Conservation (phyloP, 2,797 vertebrate species). For the Melanotaenia nigrans region DNA sequence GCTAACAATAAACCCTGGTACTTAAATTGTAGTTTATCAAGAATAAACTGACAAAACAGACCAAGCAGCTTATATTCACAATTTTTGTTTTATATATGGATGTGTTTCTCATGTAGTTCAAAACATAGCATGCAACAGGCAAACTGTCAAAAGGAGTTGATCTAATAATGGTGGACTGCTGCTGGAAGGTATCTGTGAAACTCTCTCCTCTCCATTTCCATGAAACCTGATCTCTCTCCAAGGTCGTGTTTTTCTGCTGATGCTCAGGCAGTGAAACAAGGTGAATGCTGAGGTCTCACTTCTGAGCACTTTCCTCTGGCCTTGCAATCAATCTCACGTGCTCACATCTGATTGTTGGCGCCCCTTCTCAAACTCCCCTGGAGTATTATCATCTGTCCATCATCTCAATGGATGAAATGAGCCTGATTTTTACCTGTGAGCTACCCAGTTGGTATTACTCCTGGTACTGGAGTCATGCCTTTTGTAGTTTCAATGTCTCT, state of each 20-base stretch:
- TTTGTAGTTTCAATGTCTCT: too few species aligned
- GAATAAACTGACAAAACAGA: constrained; percentile 25
- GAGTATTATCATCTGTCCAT: constrained; percentile 38
- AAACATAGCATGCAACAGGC: background rate
- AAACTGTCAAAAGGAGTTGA: constrained; percentile 20
- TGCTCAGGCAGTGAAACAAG: constrained; percentile 59
- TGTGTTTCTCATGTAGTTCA: constrained; percentile 14
- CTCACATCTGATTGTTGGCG: constrained; percentile 26
- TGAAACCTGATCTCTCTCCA: constrained; percentile 68
- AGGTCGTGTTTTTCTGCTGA: constrained; percentile 69
- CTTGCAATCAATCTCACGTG: constrained; percentile 66
- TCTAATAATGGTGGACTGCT: constrained; percentile 22
- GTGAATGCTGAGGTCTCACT: constrained; percentile 66
- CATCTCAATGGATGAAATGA: constrained; percentile 43
- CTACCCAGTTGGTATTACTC: constrained; percentile 35
- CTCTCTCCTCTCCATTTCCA: constrained; percentile 38
- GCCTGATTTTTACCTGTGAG: constrained; percentile 18
- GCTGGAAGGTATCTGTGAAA: constrained; percentile 36
- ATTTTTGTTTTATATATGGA: background rate
- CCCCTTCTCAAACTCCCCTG: constrained; percentile 8
- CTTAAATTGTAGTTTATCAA: constrained; percentile 15
- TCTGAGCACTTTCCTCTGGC: constrained; percentile 50
- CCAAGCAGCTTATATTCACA: constrained; percentile 22
- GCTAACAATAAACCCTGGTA: constrained; percentile 10
- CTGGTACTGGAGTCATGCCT: background rate